Base-by-base conservation (phyloP, 2,113 vertebrate genomes). In the Pao palembangensis region DNA sequence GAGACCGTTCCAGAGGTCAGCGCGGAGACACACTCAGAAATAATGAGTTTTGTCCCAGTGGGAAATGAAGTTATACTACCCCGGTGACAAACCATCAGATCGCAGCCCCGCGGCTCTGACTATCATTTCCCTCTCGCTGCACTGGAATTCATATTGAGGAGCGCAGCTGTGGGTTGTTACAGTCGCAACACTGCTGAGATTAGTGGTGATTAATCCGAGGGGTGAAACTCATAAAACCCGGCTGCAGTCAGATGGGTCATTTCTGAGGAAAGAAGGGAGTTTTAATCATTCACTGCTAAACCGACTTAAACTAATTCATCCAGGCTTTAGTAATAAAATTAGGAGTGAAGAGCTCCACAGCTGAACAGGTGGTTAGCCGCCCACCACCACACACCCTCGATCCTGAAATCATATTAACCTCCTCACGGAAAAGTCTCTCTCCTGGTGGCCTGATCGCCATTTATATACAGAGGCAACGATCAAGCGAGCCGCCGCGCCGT, bases 21-120 rank as follows among this genome's bases (percentile, higher is more conserved):
- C 38, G 75, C 67, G 75, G 81, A 80, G 83, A 88, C 83, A 83
- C 84, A 88, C 84, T 80, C 80, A 81, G 86, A 86, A 87, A 90
- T 91, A 90, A 91, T 89, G 80, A 90, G 82, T 89, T 90, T 78
- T 78, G 80, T 81, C 86, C 87, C 86, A 82, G 71, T 87, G 86
- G 87, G 90, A 89, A 88, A 88, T 90, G 87, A 87, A 88, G 87
- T 81, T 83, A 88, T 86, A 87, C 84, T 88, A 85, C 87, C 78
- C 83, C 85, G 84, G 89, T 87, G 88, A 91, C 85, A 86, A 89
- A 90, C 83, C 82, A 89, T 88, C 85, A 83, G 84, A 85, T 78
- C 78, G 81, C 49, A 72, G 79, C 83, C 89, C 73, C 52, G 17
- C 83, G 88, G 82, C 81, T 65, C 61, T 69, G 73, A 78, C 79